Percentiles rank a stretch among this genome's conserved stretches.
phyloP scores from a whole-genome alignment of 2,888 invertebrate genomes.

The Stenolophus ochropezus region DNA sequence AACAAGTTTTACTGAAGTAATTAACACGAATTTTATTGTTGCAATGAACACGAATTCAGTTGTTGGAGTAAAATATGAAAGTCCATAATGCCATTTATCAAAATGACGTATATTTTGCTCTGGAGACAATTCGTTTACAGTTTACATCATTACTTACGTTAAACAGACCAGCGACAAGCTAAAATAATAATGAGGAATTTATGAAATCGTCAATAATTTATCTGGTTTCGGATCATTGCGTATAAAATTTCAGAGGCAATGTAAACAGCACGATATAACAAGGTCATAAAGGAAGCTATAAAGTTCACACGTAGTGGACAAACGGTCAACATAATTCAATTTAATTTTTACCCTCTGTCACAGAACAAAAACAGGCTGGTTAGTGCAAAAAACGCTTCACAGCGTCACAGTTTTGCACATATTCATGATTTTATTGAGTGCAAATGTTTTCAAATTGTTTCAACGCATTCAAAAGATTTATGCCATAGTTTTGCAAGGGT shows the following conservation, averaged over 20 bases:
- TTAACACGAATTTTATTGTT: neutral
- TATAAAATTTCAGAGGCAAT: slow-evolving; percentile 11
- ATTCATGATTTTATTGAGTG: neutral
- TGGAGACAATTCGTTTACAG: neutral
- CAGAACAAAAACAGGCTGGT: slow-evolving; percentile 7
- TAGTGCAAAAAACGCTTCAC: neutral
- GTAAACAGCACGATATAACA: slow-evolving; percentile 23
- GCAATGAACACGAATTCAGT: neutral
- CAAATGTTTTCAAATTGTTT: neutral
- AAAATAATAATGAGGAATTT: slow-evolving; percentile 11
- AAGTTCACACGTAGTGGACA: slow-evolving; percentile 37
- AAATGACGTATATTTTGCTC: neutral
- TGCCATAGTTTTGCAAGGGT: neutral
- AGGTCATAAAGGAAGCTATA: slow-evolving; percentile 37
- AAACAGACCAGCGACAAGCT: neutral
- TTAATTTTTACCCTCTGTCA: slow-evolving; percentile 37
- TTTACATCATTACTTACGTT: neutral
- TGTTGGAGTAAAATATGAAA: neutral
- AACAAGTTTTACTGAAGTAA: too few species aligned
- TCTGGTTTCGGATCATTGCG: slow-evolving; percentile 30
- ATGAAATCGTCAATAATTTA: slow-evolving; percentile 12
- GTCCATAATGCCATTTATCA: neutral
- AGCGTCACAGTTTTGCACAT: neutral
- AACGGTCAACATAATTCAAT: slow-evolving; percentile 37
- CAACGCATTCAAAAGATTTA: neutral